Conservation (phyloP, 2,797 vertebrate genomes). For the Malurus splendens region DNA sequence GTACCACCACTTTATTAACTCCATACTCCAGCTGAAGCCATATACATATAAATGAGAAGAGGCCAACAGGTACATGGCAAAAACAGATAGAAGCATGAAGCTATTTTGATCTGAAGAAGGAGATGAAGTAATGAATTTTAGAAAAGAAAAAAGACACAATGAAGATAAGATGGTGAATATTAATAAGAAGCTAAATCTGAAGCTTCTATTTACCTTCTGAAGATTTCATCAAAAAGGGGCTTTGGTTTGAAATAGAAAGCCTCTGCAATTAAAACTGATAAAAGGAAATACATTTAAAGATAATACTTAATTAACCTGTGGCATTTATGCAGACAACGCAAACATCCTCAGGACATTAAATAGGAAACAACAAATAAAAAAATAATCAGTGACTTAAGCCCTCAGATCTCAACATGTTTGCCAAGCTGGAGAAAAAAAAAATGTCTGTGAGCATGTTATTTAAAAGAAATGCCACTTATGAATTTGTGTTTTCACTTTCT, state of each 20-base stretch:
- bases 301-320: slow-evolving; percentile 32
- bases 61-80: neutral
- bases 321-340: neutral
- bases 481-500: neutral
- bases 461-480: neutral
- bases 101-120: neutral
- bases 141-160: neutral
- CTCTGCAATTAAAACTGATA: slow-evolving; percentile 23
- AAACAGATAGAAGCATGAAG: neutral
- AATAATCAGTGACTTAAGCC: slow-evolving; percentile 1
- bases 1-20: neutral
- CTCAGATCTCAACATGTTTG: neutral
- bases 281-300: slow-evolving; percentile 33
- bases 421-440: neutral
- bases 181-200: slow-evolving; percentile 5
- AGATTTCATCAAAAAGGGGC: slow-evolving; percentile 12
- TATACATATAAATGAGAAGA: neutral
- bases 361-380: slow-evolving; percentile 15
- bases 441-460: neutral
- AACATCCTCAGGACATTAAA: neutral
- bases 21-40: neutral
- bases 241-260: slow-evolving; percentile 29
- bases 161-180: neutral
- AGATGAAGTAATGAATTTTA: neutral
- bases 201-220: slow-evolving; percentile 25